phyloP scores from a whole-genome alignment of 2,113 vertebrate genomes.

The Cranoglanis bouderius region DNA sequence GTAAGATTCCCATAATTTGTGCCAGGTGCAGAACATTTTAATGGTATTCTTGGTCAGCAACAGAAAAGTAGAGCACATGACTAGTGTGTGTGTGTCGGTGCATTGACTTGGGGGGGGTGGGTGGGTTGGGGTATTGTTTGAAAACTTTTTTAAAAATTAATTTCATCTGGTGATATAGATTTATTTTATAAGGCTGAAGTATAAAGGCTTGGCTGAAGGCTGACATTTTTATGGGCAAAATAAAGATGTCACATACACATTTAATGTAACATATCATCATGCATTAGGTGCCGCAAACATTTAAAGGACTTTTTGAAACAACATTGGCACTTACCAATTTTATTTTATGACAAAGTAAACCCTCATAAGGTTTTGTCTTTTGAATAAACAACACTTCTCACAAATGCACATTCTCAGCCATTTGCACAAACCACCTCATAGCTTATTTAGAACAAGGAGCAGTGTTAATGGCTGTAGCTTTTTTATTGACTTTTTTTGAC shows the following conservation, averaged over 20 bases:
- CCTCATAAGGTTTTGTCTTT: not conserved
- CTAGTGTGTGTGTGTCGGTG: not conserved
- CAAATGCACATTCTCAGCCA: not conserved
- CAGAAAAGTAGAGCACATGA: not conserved
- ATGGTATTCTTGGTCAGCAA: slow-evolving; percentile 10
- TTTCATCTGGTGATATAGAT: not conserved
- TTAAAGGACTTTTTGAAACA: too few relatives aligned
- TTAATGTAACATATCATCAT: too few relatives aligned
- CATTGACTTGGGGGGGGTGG: not conserved
- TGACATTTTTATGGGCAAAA: not conserved
- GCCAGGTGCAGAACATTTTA: slow-evolving; percentile 20
- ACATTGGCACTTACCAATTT: too few relatives aligned
- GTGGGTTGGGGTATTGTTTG: not conserved
- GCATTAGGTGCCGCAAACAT: too few relatives aligned
- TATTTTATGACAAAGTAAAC: not conserved
- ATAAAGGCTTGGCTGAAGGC: too few relatives aligned
- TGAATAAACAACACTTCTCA: not conserved
- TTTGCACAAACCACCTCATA: not conserved
- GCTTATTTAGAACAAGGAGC: not conserved
- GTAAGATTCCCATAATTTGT: not conserved
- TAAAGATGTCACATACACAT: too few relatives aligned
- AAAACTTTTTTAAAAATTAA: not conserved
- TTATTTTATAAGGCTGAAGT: too few relatives aligned
- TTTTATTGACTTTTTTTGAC: not conserved
- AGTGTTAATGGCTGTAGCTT: not conserved